Evolutionary conservation across 2,797 vertebrate genomes (phyloP).

Genomic region (Forpus xanthops): DNA sequence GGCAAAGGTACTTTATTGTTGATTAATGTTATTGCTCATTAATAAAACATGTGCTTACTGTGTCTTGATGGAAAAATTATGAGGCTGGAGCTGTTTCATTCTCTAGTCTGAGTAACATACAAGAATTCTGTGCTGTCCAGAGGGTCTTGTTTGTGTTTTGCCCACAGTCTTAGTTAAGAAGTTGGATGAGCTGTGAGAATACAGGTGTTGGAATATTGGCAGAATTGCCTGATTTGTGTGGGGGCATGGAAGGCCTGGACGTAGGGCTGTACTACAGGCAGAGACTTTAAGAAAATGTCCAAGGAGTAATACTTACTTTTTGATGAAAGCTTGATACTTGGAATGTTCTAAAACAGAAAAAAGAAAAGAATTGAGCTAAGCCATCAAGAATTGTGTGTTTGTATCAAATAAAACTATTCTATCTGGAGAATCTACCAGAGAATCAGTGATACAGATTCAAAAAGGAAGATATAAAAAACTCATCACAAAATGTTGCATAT

Average conservation of each 20-base stretch:
- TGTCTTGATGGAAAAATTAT: background rate
- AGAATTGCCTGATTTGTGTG: background rate
- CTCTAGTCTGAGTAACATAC: background rate
- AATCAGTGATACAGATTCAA: background rate
- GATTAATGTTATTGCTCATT: background rate
- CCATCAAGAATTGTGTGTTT: background rate
- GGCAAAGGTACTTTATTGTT: background rate
- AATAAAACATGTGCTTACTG: background rate
- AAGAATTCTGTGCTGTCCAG: background rate
- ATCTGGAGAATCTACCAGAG: background rate
- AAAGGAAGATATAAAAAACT: background rate
- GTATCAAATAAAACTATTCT: background rate
- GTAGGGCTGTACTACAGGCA: background rate
- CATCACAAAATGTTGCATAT: background rate
- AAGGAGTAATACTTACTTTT: background rate
- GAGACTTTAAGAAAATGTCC: background rate
- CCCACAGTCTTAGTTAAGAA: background rate
- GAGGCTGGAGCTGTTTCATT: background rate
- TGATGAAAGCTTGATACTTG: background rate
- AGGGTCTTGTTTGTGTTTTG: background rate
- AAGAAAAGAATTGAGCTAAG: background rate
- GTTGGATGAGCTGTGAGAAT: background rate
- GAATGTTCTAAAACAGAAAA: background rate
- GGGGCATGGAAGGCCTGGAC: rapidly evolving
- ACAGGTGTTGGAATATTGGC: background rate